A percentile compares a stretch with the other conserved stretches of the same genome.
Evolutionary conservation across 2,113 vertebrate genomes (phyloP).

Genomic region (Alligator sinensis): DNA sequence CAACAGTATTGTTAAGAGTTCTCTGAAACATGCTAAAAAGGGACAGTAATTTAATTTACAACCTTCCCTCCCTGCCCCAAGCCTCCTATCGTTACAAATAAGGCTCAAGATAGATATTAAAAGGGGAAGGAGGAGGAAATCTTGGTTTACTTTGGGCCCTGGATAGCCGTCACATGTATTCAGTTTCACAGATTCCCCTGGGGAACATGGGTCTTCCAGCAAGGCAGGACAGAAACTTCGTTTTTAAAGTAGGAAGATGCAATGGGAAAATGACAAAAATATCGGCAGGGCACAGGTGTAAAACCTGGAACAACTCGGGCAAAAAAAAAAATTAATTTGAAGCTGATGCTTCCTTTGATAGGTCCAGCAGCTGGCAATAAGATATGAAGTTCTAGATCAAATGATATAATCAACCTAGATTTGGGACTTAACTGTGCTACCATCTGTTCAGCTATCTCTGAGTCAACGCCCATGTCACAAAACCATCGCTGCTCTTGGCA

Average conservation of each 20-base stretch:
- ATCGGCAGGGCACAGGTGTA: neutral
- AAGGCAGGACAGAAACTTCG: neutral
- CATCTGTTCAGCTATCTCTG: neutral
- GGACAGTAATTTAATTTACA: neutral
- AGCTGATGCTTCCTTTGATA: neutral
- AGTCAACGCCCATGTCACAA: neutral
- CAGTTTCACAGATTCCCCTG: neutral
- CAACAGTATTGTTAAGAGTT: neutral
- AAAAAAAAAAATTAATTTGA: neutral
- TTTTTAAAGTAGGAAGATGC: neutral
- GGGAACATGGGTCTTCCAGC: neutral
- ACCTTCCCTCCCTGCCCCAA: conserved; percentile 3
- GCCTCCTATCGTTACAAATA: conserved; percentile 47
- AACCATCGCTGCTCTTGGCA: neutral
- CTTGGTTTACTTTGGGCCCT: conserved; percentile 38
- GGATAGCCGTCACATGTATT: neutral
- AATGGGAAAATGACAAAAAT: neutral
- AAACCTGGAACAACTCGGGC: neutral
- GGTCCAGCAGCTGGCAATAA: neutral
- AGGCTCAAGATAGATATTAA: conserved; percentile 20
- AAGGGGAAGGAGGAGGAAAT: conserved; percentile 28
- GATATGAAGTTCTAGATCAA: neutral
- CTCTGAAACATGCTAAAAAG: neutral
- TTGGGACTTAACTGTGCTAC: neutral
- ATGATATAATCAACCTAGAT: neutral